These are phyloP conservation scores for Antheraea pernyi DNA, from an alignment of 1,140 invertebrate species.

Conservation along the genomic window DNA sequence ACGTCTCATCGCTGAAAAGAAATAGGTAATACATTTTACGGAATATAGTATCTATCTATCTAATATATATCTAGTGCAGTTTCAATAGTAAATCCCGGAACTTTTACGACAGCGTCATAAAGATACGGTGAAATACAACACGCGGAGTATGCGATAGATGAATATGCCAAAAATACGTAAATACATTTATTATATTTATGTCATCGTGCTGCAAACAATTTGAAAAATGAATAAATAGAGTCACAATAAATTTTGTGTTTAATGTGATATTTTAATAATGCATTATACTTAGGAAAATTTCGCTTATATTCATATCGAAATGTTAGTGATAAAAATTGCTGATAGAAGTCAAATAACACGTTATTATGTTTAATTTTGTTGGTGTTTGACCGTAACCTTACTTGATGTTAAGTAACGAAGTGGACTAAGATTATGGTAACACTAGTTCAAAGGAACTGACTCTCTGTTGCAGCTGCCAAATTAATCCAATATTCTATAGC, in stretches of 20 bases:
- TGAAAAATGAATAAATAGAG: not conserved
- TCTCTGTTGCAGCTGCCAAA: no score
- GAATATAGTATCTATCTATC: not conserved
- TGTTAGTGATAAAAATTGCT: no score
- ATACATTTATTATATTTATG: not conserved
- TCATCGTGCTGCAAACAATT: not conserved
- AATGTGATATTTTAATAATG: no score
- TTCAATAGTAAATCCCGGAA: constrained; percentile 2
- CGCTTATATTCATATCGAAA: no score
- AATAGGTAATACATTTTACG: not conserved
- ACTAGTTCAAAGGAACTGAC: no score
- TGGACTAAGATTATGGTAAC: no score
- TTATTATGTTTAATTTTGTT: no score
- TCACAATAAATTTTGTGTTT: not conserved
- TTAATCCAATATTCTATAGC: no score
- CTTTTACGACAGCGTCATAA: constrained; percentile 11
- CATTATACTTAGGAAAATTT: no score
- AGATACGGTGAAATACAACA: constrained; percentile 7
- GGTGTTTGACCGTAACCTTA: no score
- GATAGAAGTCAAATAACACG: no score
- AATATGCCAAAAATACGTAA: not conserved
- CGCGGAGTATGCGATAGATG: not conserved
- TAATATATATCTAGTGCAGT: constrained; percentile 5
- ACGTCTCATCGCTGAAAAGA: constrained; percentile 59
- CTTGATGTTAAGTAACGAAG: no score